A percentile compares a stretch with the other conserved stretches of the same genome.
Conservation (phyloP, 1,140 invertebrate species). For the Lepidotrigona ventralis region DNA sequence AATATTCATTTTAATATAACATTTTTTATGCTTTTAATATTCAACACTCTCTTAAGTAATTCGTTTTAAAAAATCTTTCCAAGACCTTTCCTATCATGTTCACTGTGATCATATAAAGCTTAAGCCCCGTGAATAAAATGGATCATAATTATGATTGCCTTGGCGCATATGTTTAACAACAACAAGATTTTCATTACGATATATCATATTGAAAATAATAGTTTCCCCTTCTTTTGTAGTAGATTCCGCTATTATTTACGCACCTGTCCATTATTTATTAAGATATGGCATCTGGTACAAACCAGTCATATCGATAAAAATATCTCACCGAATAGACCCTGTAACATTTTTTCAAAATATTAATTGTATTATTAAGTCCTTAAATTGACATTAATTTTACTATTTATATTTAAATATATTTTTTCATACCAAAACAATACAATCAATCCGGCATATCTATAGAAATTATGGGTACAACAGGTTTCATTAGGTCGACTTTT, state of each 20-base stretch:
- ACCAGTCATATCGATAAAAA: constrained; percentile 52
- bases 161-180: constrained; percentile 47
- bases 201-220: constrained; percentile 47
- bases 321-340: constrained; percentile 39
- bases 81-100: neutral
- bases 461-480: constrained; percentile 91
- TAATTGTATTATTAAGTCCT: neutral
- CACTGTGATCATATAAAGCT: constrained; percentile 14
- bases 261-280: constrained; percentile 43
- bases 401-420: neutral
- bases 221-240: constrained; percentile 8
- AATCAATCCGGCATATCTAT: constrained; percentile 94
- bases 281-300: constrained; percentile 42
- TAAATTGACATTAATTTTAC: neutral
- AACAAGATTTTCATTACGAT: constrained; percentile 46
- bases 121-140: constrained; percentile 41
- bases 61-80: constrained; percentile 13
- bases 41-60: neutral
- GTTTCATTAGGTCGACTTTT: constrained; percentile 88
- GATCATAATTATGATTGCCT: constrained; percentile 49
- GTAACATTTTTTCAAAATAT: neutral
- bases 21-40: too few species aligned
- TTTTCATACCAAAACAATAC: constrained; percentile 45
- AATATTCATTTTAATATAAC: too few species aligned
- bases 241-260: constrained; percentile 40